Percentiles rank a stretch among this genome's conserved stretches.
Conservation (phyloP, 2,888 invertebrate species). For the Lycia hirtaria region DNA sequence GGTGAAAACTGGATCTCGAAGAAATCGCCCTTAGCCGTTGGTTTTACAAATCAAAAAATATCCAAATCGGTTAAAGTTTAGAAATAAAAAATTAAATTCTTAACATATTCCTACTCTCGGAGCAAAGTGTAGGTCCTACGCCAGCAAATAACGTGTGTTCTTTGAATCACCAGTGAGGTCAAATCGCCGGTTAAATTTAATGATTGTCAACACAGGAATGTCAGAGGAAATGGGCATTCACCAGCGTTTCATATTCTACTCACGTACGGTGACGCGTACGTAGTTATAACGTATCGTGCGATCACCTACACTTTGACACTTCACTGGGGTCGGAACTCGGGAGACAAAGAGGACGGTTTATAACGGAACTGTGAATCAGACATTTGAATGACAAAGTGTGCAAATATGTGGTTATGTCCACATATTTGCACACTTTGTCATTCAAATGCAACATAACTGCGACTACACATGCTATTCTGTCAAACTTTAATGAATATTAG, state of each 20-base stretch:
- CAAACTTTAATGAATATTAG: too few relatives aligned
- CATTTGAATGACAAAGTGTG: slow-evolving; percentile 25
- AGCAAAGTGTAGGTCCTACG: neutral
- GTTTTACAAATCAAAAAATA: too few relatives aligned
- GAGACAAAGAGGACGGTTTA: slow-evolving; percentile 43
- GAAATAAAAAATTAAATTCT: too few relatives aligned
- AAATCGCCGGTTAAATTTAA: slow-evolving; percentile 24
- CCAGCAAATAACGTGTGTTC: neutral
- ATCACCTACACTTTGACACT: slow-evolving; percentile 34
- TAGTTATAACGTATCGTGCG: slow-evolving; percentile 38
- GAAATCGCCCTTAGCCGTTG: too few relatives aligned
- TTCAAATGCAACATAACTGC: too few relatives aligned
- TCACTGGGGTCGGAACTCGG: slow-evolving; percentile 48
- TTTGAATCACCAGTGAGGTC: neutral
- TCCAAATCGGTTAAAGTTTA: too few relatives aligned
- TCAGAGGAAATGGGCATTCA: slow-evolving; percentile 42
- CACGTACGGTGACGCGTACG: slow-evolving; percentile 54
- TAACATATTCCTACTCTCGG: neutral
- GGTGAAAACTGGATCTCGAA: too few relatives aligned
- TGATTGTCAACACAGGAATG: slow-evolving; percentile 43
- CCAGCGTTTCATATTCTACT: slow-evolving; percentile 52
- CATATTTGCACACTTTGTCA: too few relatives aligned
- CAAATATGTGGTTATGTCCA: slow-evolving; percentile 6
- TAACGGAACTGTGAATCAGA: slow-evolving; percentile 13
- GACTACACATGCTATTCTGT: too few relatives aligned